Percentiles rank a stretch among this genome's conserved stretches.
Conservation (phyloP, 1,140 invertebrate species). For the Araneus ventricosus region DNA sequence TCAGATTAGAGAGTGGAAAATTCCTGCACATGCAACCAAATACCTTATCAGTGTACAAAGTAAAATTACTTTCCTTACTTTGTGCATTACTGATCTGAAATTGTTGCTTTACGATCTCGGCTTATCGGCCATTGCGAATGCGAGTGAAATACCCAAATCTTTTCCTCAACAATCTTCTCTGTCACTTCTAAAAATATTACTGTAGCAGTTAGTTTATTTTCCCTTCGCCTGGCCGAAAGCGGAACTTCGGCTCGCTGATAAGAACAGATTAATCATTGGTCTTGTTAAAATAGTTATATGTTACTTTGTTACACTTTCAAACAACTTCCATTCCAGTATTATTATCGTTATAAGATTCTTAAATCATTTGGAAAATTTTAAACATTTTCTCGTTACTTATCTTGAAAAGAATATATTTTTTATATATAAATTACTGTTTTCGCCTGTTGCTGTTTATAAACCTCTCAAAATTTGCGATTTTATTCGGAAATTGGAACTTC, state of each 20-base stretch:
- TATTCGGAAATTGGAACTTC: neutral
- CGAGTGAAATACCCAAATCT: neutral
- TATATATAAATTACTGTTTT: too few species aligned
- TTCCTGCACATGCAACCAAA: neutral
- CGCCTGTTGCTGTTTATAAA: too few species aligned
- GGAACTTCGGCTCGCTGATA: neutral
- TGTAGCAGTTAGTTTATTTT: neutral
- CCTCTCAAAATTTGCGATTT: too few species aligned
- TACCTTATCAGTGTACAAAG: neutral
- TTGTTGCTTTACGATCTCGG: neutral
- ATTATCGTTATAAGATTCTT: too few species aligned
- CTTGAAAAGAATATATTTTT: too few species aligned
- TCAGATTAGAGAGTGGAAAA: too few species aligned
- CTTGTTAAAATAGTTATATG: too few species aligned
- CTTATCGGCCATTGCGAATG: neutral
- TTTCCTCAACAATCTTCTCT: neutral
- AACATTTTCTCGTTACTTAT: too few species aligned
- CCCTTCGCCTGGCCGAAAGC: neutral
- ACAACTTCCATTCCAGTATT: too few species aligned
- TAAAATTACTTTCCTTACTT: neutral
- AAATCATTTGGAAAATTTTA: too few species aligned
- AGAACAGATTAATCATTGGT: too few species aligned
- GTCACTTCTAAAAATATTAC: neutral
- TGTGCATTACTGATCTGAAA: neutral
- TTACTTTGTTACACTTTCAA: too few species aligned